Percentiles rank a stretch among this genome's conserved stretches.
These are phyloP conservation scores for Apocheima hispidaria DNA, from an alignment of 2,888 invertebrate genomes.

Conservation along the genomic window DNA sequence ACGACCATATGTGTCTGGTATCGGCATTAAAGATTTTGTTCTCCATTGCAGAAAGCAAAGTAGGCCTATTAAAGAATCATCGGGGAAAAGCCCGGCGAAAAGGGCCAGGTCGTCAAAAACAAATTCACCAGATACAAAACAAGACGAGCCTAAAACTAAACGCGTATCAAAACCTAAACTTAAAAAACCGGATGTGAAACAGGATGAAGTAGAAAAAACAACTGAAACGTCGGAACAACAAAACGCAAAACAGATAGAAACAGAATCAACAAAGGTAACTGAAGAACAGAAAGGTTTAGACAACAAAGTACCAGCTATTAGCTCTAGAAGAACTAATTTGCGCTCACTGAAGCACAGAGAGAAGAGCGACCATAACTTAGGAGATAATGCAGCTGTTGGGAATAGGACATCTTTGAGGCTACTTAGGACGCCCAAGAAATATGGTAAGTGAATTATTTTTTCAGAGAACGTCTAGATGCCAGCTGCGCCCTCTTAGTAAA, in stretches of 20 bases:
- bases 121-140: slow-evolving; percentile 24
- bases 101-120: slow-evolving; percentile 22
- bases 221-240: background rate
- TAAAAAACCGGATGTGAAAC: background rate
- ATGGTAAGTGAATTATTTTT: slow-evolving; percentile 18
- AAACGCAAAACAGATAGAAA: background rate
- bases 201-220: background rate
- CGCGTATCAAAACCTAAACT: background rate
- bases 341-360: slow-evolving; percentile 15
- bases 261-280: background rate
- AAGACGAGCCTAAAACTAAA: slow-evolving; percentile 17
- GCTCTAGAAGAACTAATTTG: background rate
- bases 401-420: slow-evolving; percentile 1
- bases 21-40: background rate
- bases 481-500: too few relatives aligned
- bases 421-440: slow-evolving; percentile 8
- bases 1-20: too few relatives aligned
- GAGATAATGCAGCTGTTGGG: background rate
- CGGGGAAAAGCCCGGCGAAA: slow-evolving; percentile 18
- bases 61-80: slow-evolving; percentile 9
- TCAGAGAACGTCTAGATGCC: too few relatives aligned
- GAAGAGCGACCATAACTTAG: background rate
- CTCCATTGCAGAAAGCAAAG: background rate
- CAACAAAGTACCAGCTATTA: background rate
- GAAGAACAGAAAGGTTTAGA: slow-evolving; percentile 1